These are phyloP conservation scores for Canis aureus DNA, from an alignment of 2,113 vertebrate species.

Conservation along the genomic window DNA sequence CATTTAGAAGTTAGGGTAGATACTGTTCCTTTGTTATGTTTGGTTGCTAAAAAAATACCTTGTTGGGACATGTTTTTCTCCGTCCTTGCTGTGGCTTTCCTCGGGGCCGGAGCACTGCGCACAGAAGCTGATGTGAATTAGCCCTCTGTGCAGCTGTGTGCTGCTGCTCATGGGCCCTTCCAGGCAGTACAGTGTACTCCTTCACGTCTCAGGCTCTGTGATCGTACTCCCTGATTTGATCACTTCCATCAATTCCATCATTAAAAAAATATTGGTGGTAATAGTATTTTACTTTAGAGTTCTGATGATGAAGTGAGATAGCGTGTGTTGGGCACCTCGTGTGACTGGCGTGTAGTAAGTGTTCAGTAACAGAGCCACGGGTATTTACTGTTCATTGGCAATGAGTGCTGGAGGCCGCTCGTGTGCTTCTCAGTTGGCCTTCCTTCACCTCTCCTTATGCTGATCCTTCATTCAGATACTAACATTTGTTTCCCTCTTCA, in stretches of 20 bases:
- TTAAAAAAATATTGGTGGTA: not conserved
- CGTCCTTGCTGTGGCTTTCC: not conserved
- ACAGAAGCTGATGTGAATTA: rapidly evolving
- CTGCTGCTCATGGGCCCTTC: not conserved
- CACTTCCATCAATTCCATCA: not conserved
- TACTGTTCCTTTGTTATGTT: not conserved
- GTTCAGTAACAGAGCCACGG: too few relatives aligned
- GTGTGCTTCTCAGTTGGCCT: not conserved
- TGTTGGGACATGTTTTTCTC: not conserved
- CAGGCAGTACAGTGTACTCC: not conserved
- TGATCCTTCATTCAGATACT: too few relatives aligned
- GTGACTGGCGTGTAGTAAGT: not conserved
- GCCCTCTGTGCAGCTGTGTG: rapidly evolving
- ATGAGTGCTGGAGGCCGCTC: not conserved
- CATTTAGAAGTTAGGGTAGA: not conserved
- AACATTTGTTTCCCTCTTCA: not conserved
- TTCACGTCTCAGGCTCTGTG: not conserved
- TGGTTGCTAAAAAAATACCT: not conserved
- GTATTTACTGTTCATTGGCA: not conserved
- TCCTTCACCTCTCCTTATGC: not conserved
- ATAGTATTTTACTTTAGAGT: not conserved
- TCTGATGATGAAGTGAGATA: not conserved
- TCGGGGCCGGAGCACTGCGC: rapidly evolving
- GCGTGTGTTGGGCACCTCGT: not conserved
- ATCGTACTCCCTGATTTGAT: not conserved